Percentiles rank a stretch among this genome's conserved stretches.
Conservation (phyloP, 30 jellyfish, hydroid and myxozoan genomes). For the Aurelia aurita region DNA sequence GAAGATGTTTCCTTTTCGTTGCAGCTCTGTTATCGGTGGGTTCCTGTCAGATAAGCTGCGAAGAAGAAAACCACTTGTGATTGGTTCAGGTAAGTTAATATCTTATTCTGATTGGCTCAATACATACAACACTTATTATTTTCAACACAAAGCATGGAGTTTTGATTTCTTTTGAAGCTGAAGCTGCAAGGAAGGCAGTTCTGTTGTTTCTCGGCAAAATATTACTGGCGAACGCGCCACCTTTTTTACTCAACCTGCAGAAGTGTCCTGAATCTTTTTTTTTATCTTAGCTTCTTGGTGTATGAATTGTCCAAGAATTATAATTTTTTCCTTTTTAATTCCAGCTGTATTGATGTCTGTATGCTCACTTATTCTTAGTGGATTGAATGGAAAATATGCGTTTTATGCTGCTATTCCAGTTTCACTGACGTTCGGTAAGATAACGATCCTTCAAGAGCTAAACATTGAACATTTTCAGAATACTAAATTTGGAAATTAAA, state of each 20-base stretch:
- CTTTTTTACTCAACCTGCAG: too few relatives aligned
- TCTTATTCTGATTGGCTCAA: not conserved
- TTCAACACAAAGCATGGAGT: too few relatives aligned
- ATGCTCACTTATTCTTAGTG: conserved; percentile 93
- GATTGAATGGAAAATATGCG: conserved; percentile 89
- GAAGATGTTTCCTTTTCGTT: not conserved
- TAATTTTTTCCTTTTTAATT: not conserved
- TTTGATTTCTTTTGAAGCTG: too few relatives aligned
- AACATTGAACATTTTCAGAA: too few relatives aligned
- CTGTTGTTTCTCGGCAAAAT: too few relatives aligned
- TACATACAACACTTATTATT: not conserved
- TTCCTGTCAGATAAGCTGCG: conserved; percentile 88
- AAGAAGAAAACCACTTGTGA: conserved; percentile 90
- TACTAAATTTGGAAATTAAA: too few relatives aligned
- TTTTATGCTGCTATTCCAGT: conserved; percentile 93
- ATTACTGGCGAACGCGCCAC: not conserved
- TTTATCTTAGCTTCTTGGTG: too few relatives aligned
- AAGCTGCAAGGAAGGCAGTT: not conserved
- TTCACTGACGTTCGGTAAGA: conserved; percentile 92
- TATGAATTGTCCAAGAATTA: not conserved
- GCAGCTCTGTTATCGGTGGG: conserved; percentile 95
- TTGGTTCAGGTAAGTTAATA: conserved; percentile 82
- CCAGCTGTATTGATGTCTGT: conserved; percentile 91
- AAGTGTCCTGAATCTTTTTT: too few relatives aligned
- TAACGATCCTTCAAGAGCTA: too few relatives aligned